Base-by-base conservation (phyloP, 2,797 vertebrate species). In the Lutjanus campechanus region DNA sequence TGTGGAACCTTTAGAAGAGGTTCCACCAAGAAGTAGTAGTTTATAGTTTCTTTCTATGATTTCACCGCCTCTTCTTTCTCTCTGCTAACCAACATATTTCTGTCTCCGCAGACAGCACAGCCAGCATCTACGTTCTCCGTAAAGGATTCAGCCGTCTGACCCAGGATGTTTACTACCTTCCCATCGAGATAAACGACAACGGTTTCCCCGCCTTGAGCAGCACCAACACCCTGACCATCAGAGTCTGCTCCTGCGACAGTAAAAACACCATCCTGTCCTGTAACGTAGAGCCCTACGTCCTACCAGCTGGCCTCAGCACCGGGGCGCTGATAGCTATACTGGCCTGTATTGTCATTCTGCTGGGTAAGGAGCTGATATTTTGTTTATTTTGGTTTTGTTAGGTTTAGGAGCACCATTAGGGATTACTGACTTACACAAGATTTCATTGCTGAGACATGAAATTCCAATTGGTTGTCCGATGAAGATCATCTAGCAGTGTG, bases 291-390 rank as follows among this genome's bases (percentile, higher is more conserved):
- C 97, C 98, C 15, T 96, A 97, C 49, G 88, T 97, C 11, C 96
- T 99, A 8, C 96, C 96, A 0, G 97, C 98, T 0, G 98, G 98
- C 0, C 96, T 99, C 55, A 99, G 98, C 94, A 99, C 98, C 0
- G 98, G 97, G 0, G 98, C 98, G 0, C 95, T 99, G 47, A 96
- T 99, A 0, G 98, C 98, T 72, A 99, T 99, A 81, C 96, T 99
- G 2, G 97, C 98, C 81, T 99, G 98, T 81, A 99, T 99, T 3
- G 97, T 99, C 85, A 99, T 99, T 16, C 92, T 99, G 41, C 88
- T 99, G 47, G 98, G 98, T 99, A 92, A 96, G 91, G 3, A 76
- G 44, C 40, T 19, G 15, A 36, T 7, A 7, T 15, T 19, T 7
- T 15, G 22, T 0, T 19, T 36, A 17, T 64, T 55, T 25, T 44